These are phyloP conservation scores for Philopedon plagiatum DNA, from an alignment of 2,888 invertebrate genomes.

Conservation along the genomic window DNA sequence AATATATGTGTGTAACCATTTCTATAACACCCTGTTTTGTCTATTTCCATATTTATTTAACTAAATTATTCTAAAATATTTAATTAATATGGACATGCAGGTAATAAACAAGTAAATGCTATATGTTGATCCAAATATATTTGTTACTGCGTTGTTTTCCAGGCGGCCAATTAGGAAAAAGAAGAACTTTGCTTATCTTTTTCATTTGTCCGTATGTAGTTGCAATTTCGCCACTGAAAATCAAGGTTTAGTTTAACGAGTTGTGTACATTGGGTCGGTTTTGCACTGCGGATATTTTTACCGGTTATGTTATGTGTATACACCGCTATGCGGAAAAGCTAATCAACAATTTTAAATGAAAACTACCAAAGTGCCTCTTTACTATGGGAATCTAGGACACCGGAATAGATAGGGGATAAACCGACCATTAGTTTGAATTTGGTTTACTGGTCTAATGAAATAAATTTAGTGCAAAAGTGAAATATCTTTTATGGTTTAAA, in stretches of 20 bases:
- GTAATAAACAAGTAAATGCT: not conserved
- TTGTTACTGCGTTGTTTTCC: not conserved
- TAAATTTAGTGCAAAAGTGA: not conserved
- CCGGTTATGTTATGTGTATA: constrained; percentile 1
- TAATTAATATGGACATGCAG: too few relatives aligned
- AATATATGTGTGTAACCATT: too few relatives aligned
- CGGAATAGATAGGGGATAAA: not conserved
- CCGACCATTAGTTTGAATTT: not conserved
- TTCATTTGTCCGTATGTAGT: not conserved
- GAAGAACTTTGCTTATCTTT: constrained; percentile 10
- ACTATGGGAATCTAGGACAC: not conserved
- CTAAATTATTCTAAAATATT: too few relatives aligned
- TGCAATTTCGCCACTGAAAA: constrained; percentile 14
- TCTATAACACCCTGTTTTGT: too few relatives aligned
- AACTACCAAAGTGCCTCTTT: not conserved
- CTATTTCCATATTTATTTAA: too few relatives aligned
- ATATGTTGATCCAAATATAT: not conserved
- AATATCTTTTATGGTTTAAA: too few relatives aligned
- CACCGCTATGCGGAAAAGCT: constrained; percentile 7
- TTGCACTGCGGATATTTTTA: constrained; percentile 17
- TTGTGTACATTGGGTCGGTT: constrained; percentile 8
- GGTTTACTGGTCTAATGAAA: not conserved
- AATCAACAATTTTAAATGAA: constrained; percentile 12
- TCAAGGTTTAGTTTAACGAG: constrained; percentile 17
- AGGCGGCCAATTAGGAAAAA: constrained; percentile 5